These are phyloP conservation scores for Hippocampus abdominalis DNA, from an alignment of 2,113 vertebrate species.

Conservation along the genomic window DNA sequence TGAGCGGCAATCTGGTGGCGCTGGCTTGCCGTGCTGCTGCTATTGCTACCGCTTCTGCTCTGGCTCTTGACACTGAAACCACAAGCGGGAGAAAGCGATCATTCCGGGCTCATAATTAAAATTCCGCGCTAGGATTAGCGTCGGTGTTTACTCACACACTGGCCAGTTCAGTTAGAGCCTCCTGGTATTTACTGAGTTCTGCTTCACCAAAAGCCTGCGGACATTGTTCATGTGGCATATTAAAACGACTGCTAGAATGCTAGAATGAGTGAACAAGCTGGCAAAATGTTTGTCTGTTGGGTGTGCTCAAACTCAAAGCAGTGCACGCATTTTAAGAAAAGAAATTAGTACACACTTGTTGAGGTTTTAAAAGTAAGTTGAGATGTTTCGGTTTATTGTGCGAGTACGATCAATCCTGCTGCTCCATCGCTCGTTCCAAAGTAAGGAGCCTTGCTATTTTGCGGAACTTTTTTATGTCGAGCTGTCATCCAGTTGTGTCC, in stretches of 20 bases:
- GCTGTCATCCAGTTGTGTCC: too few relatives aligned
- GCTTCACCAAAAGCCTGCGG: constrained; percentile 81
- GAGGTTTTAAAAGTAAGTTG: background rate
- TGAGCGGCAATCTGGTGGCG: constrained; percentile 89
- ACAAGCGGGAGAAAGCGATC: constrained; percentile 12
- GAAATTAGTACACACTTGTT: too few relatives aligned
- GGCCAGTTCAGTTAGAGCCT: constrained; percentile 83
- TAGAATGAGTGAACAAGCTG: too few relatives aligned
- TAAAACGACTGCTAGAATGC: background rate
- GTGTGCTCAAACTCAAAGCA: too few relatives aligned
- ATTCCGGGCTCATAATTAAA: constrained; percentile 25
- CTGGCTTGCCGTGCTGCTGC: constrained; percentile 67
- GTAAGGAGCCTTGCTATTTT: too few relatives aligned
- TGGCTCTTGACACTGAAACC: constrained; percentile 64
- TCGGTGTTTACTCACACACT: constrained; percentile 75
- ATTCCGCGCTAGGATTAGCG: constrained; percentile 43
- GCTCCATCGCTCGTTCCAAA: too few relatives aligned
- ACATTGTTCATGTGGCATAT: background rate
- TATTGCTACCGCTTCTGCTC: constrained; percentile 44
- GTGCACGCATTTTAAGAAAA: too few relatives aligned
- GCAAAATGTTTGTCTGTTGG: too few relatives aligned
- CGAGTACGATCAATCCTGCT: too few relatives aligned
- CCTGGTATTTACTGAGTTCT: constrained; percentile 85
- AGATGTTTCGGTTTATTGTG: background rate
- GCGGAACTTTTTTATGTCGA: too few relatives aligned